Evolutionary conservation across 2,113 vertebrate species (phyloP), one percentile per base, ranked within the genome.

Genomic region (Suricata suricatta): DNA sequence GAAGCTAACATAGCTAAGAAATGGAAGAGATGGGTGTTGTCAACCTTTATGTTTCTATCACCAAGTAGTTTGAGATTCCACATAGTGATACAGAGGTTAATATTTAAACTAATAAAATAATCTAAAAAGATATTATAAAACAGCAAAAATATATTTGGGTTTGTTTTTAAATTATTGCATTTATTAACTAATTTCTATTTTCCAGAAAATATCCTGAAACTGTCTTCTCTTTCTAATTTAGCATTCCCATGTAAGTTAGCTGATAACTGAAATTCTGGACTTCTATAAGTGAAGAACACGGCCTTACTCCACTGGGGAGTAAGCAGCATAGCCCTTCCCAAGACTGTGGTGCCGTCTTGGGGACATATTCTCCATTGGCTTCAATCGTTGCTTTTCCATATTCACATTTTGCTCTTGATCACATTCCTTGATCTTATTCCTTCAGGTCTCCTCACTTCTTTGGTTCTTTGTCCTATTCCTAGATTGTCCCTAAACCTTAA

Each of bases 341-440:
- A 57, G n/a, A 27, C 25, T n/a, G 1, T 21, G 29, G 5, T 35
- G 27, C 14, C 12, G 77, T n/a, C 29, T 16, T 38, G 19, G 19
- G 9, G 15, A 50, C 2, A 0, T 4, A 10, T 2, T 8, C 23
- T 33, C 8, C 63, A 15, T 2, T 5, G 29, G 0, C 0, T 41
- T 69, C 13, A 25, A 29, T 35, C 17, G 7, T 12, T 57, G 5
- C 9, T 16, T 35, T 66, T 74, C 10, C 31, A 52, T 23, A 7
- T 6, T 72, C 9, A 12, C 7, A 12, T 5, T 31, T 3, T 76
- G 3, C 12, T 35, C n/a, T 74, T 68, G 50, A 44, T 19, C 19
- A 60, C 7, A 19, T 0, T 57, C 25, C 7, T 12, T 10, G 33
- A 5, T 64, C n/a, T 81, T 44, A 19, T 2, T 60, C 16, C 3